phyloP scores from a whole-genome alignment of 2,888 invertebrate genomes.

The Acanthosoma haemorrhoidale region DNA sequence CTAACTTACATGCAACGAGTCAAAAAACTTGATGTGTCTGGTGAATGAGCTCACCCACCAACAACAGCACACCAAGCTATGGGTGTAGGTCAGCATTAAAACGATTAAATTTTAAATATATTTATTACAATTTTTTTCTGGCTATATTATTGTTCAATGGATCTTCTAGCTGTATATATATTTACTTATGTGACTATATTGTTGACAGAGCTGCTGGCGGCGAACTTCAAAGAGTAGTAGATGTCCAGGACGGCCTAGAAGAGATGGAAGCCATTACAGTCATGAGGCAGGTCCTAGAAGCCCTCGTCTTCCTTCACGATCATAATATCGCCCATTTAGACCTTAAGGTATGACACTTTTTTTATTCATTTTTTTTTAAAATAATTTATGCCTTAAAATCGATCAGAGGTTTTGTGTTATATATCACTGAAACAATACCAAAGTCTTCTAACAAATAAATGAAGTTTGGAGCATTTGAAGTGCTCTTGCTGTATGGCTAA shows the following conservation, averaged over 20 bases:
- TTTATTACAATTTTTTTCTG: background rate
- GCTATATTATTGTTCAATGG: background rate
- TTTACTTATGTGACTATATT: background rate
- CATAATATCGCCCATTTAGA: constrained; percentile 92
- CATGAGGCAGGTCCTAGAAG: constrained; percentile 86
- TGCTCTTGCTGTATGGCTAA: too few species aligned
- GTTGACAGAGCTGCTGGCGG: constrained; percentile 78
- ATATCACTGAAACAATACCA: too few species aligned
- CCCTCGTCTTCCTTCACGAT: constrained; percentile 83
- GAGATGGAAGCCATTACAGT: constrained; percentile 79
- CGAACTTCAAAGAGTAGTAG: constrained; percentile 86
- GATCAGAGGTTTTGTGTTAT: too few species aligned
- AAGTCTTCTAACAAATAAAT: too few species aligned
- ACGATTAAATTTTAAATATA: too few species aligned
- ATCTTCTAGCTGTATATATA: background rate
- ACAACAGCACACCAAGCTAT: too few species aligned
- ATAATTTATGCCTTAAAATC: background rate
- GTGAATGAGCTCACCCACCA: too few species aligned
- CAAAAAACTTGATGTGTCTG: too few species aligned
- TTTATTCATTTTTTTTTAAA: background rate
- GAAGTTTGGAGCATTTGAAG: too few species aligned
- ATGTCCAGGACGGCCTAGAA: constrained; percentile 74
- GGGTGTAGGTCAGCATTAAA: too few species aligned
- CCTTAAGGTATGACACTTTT: constrained; percentile 56
- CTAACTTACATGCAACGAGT: too few species aligned